Evolutionary conservation across 2,797 vertebrate genomes (phyloP).

Genomic region (Gambelia wislizenii): DNA sequence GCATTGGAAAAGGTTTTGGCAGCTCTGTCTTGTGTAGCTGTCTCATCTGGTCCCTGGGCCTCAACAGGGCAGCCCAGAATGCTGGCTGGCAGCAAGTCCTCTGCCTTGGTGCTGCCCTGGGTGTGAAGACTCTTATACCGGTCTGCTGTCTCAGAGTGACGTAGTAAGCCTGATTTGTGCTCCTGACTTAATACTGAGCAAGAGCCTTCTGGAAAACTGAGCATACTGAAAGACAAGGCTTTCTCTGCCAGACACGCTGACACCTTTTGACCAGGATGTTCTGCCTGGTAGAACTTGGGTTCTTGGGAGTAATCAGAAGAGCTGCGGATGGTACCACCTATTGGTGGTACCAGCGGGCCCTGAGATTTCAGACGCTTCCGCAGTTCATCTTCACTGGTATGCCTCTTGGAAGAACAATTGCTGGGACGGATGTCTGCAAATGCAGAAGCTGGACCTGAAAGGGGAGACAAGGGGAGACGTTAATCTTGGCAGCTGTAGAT

Average conservation of each 20-base stretch:
- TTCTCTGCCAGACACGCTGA: conserved; percentile 77
- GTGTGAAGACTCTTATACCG: conserved; percentile 70
- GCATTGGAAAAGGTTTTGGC: conserved; percentile 74
- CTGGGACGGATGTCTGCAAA: conserved; percentile 81
- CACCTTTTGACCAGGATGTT: conserved; percentile 74
- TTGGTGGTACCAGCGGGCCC: conserved; percentile 80
- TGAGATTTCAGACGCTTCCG: conserved; percentile 85
- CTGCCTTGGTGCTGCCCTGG: conserved; percentile 71
- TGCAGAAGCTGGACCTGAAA: conserved; percentile 80
- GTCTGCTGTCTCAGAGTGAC: conserved; percentile 78
- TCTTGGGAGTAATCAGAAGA: conserved; percentile 82
- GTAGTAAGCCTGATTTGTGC: conserved; percentile 73
- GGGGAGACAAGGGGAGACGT: conserved; percentile 43
- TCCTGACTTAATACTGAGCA: conserved; percentile 69
- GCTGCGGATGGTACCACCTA: conserved; percentile 76
- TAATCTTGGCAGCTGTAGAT: conserved; percentile 14
- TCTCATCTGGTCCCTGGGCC: conserved; percentile 65
- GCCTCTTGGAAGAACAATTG: conserved; percentile 80
- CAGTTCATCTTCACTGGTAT: conserved; percentile 79
- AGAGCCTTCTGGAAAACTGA: conserved; percentile 80
- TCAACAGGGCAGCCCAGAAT: conserved; percentile 65
- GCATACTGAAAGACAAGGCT: conserved; percentile 76
- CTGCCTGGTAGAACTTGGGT: conserved; percentile 80
- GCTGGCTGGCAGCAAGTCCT: conserved; percentile 54
- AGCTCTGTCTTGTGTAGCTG: conserved; percentile 60